Evolutionary conservation across 2,113 vertebrate species (phyloP).

Genomic region (Origma solitaria): DNA sequence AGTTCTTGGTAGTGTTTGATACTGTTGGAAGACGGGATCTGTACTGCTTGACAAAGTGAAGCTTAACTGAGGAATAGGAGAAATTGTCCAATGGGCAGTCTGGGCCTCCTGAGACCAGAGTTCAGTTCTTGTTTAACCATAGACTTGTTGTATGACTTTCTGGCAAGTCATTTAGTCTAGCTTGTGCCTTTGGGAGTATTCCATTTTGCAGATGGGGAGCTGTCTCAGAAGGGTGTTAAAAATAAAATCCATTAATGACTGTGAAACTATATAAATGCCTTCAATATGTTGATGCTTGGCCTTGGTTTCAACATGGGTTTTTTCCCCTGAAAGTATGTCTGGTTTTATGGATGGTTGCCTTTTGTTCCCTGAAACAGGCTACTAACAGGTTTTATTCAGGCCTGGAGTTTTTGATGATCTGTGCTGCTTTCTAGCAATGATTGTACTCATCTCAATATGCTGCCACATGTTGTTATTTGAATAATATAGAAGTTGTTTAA

Average conservation of each 20-base stretch:
- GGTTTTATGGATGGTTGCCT: conserved; percentile 39
- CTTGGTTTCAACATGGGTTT: neutral
- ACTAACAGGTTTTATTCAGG: neutral
- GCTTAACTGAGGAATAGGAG: neutral
- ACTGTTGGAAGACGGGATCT: neutral
- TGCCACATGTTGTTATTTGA: neutral
- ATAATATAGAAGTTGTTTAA: neutral
- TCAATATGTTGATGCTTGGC: conserved; percentile 45
- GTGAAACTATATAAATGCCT: conserved; percentile 23
- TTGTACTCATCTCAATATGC: neutral
- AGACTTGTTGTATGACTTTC: neutral
- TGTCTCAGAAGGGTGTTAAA: conserved; percentile 47
- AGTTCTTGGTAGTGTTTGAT: neutral
- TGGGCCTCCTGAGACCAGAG: neutral
- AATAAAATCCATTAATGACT: conserved; percentile 45
- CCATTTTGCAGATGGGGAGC: neutral
- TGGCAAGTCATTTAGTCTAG: neutral
- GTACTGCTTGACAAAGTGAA: neutral
- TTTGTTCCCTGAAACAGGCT: conserved; percentile 28
- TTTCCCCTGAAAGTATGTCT: neutral
- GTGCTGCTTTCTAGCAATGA: neutral
- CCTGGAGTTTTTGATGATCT: neutral
- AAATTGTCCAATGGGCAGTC: neutral
- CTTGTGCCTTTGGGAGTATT: conserved; percentile 21
- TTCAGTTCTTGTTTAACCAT: neutral